Percentiles rank a stretch among this genome's conserved stretches.
These are phyloP conservation scores for Metaphire vulgaris DNA, from an alignment of 1,140 invertebrate species.

Conservation along the genomic window DNA sequence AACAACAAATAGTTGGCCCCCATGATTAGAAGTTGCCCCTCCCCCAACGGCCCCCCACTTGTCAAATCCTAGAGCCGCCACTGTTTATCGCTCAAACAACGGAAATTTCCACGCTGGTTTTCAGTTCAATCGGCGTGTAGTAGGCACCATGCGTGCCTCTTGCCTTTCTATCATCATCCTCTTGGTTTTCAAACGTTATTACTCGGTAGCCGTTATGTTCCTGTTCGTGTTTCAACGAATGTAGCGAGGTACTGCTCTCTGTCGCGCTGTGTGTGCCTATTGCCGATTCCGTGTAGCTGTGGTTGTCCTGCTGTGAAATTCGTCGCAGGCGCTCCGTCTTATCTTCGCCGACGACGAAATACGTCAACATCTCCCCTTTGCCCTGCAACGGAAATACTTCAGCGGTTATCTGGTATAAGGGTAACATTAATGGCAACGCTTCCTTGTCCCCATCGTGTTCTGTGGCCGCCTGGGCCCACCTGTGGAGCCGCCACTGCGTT, in stretches of 20 bases:
- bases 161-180: no score
- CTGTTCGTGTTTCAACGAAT: not conserved
- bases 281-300: not conserved
- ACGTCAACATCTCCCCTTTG: conserved; percentile 46
- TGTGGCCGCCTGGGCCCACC: no score
- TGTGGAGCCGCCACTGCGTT: no score
- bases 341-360: conserved; percentile 44
- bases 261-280: not conserved
- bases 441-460: not conserved
- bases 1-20: no score
- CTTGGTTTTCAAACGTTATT: no score
- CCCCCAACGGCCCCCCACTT: no score
- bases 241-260: not conserved
- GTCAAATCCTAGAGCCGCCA: no score
- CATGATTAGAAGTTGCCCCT: no score
- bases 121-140: no score
- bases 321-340: conserved; percentile 27
- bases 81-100: no score
- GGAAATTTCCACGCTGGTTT: no score
- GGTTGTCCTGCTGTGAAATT: not conserved
- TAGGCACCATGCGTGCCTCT: no score
- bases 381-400: conserved; percentile 34
- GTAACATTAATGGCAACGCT: not conserved
- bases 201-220: not conserved
- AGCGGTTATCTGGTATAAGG: not conserved